A percentile compares a stretch with the other conserved stretches of the same genome.
Evolutionary conservation across 2,797 vertebrate genomes (phyloP).

Genomic region (Tokudaia tokunoshimensis): DNA sequence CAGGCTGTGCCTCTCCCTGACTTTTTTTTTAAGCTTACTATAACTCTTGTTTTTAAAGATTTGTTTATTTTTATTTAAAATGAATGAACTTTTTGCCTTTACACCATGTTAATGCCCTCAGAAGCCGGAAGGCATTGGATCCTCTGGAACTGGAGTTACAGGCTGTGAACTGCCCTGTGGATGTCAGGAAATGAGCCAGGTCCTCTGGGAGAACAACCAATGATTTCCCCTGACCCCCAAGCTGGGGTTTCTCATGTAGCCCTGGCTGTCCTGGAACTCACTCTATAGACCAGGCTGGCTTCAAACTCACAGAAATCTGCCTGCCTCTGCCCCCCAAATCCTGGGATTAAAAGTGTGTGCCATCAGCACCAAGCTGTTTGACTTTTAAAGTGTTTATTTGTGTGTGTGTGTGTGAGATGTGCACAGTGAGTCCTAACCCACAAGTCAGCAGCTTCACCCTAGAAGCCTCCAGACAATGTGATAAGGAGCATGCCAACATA

Average conservation of each 20-base stretch:
- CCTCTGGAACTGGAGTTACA: background rate
- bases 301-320: background rate
- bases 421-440: background rate
- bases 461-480: background rate
- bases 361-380: background rate
- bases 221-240: too few relatives aligned
- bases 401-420: background rate
- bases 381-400: background rate
- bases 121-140: background rate
- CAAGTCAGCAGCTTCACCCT: background rate
- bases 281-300: background rate
- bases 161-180: background rate
- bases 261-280: background rate
- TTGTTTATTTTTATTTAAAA: background rate
- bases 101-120: background rate
- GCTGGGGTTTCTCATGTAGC: too few relatives aligned
- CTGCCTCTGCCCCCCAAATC: background rate
- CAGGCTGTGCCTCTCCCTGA: background rate
- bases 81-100: background rate
- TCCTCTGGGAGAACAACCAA: background rate
- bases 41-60: background rate
- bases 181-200: background rate
- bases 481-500: background rate
- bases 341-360: background rate
- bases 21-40: background rate